Conservation (phyloP, 2,888 invertebrate genomes). For the Agriotes lineatus region DNA sequence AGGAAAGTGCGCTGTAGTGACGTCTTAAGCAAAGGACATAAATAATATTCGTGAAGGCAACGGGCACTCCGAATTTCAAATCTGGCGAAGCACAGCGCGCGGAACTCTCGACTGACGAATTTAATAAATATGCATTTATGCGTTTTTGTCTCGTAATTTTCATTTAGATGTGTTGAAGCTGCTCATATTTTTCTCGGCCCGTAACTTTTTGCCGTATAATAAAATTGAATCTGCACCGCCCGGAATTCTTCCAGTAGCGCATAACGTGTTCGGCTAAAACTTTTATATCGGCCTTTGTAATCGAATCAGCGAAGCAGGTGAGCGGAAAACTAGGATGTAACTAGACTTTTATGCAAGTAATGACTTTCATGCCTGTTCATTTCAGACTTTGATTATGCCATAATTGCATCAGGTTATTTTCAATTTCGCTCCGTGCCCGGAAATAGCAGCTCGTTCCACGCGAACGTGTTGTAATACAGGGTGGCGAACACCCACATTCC, state of each 20-base stretch:
- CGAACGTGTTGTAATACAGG: constrained; percentile 23
- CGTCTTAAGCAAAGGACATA: constrained; percentile 30
- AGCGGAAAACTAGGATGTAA: constrained; percentile 52
- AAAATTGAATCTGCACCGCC: constrained; percentile 48
- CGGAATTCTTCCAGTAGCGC: constrained; percentile 20
- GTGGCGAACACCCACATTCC: background rate
- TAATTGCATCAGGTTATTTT: constrained; percentile 48
- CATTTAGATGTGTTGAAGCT: constrained; percentile 43
- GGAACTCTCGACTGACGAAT: constrained; percentile 29
- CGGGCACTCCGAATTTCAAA: constrained; percentile 38
- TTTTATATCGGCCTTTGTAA: constrained; percentile 50
- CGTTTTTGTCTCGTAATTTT: constrained; percentile 48
- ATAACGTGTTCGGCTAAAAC: constrained; percentile 42
- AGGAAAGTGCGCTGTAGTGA: constrained; percentile 24
- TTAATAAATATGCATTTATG: constrained; percentile 51
- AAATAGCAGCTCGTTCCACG: constrained; percentile 35
- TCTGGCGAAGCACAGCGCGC: constrained; percentile 23
- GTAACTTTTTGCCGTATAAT: constrained; percentile 44
- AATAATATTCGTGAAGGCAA: constrained; percentile 34
- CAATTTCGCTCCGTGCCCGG: constrained; percentile 42
- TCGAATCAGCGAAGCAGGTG: constrained; percentile 52
- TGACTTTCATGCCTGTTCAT: constrained; percentile 53
- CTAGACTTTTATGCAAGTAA: constrained; percentile 52
- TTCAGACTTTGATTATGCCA: constrained; percentile 52
- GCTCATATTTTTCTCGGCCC: constrained; percentile 44